Percentiles rank a stretch among this genome's conserved stretches.
phyloP scores from a whole-genome alignment of 2,797 vertebrate genomes.

The Rhinogobio ventralis region DNA sequence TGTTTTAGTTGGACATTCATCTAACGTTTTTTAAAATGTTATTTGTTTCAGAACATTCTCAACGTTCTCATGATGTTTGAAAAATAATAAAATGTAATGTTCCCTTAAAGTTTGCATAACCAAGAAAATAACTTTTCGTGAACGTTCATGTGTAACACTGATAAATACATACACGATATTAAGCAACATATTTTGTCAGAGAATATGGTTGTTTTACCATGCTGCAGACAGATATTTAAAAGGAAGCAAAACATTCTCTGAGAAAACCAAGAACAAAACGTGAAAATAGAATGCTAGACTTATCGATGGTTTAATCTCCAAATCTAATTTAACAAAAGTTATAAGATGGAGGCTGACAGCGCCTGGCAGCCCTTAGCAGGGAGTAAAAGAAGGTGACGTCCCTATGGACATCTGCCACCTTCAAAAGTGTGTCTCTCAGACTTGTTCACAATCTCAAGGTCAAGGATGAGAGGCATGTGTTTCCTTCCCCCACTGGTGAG shows the following conservation, averaged over 20 bases:
- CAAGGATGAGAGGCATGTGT: constrained; percentile 46
- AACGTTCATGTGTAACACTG: not conserved
- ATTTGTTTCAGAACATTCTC: not conserved
- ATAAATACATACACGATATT: not conserved
- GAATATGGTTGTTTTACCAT: not conserved
- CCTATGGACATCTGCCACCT: constrained; percentile 47
- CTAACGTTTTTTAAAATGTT: not conserved
- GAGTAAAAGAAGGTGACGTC: constrained; percentile 45
- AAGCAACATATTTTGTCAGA: not conserved
- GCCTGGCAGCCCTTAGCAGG: constrained; percentile 50
- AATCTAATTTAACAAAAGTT: constrained; percentile 44
- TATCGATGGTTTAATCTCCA: constrained; percentile 39
- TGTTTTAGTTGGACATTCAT: no score
- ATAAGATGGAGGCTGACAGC: constrained; percentile 51
- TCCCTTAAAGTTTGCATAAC: not conserved
- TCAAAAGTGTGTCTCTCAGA: constrained; percentile 45
- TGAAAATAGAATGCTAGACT: not conserved
- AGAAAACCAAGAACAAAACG: constrained; percentile 1
- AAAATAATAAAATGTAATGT: not conserved
- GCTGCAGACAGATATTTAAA: not conserved
- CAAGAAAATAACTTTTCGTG: not conserved
- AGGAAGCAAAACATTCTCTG: not conserved
- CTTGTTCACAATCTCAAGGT: constrained; percentile 49
- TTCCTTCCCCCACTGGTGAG: constrained; percentile 42
- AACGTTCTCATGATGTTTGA: not conserved